Conservation (phyloP, 2,113 vertebrate genomes). For the Ciconia maguari region DNA sequence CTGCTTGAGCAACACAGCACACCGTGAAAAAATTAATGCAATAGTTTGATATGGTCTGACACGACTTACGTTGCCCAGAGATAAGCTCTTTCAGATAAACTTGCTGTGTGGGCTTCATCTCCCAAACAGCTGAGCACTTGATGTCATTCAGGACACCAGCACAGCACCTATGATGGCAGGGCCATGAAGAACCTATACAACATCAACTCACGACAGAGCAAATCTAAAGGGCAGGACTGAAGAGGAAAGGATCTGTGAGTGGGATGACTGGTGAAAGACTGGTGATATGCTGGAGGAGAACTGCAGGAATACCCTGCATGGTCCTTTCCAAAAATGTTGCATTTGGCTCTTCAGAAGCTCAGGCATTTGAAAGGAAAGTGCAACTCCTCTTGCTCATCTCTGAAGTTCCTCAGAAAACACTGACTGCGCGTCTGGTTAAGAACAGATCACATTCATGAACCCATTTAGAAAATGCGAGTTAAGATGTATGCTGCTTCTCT, state of each 20-base stretch:
- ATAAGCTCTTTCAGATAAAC: not conserved
- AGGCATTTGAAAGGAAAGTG: not conserved
- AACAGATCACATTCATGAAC: not conserved
- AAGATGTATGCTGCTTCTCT: not conserved
- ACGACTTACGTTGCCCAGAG: not conserved
- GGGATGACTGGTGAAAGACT: not conserved
- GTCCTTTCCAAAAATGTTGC: not conserved
- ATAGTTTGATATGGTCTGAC: not conserved
- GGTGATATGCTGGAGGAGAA: not conserved
- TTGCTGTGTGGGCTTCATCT: not conserved
- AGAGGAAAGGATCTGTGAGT: not conserved
- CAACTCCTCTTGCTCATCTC: not conserved
- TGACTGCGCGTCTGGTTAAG: fast-evolving
- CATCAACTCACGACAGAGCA: not conserved
- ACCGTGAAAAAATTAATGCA: not conserved
- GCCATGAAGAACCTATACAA: not conserved
- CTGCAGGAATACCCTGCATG: not conserved
- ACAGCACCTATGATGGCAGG: not conserved
- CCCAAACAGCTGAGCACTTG: not conserved
- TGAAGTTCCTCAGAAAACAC: not conserved
- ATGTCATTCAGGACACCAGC: not conserved
- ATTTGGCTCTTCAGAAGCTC: not conserved
- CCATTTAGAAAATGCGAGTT: not conserved
- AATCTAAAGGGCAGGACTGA: not conserved
- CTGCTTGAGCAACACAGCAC: not conserved